Conservation (phyloP, 2,888 invertebrate genomes). For the Salpingus planirostris region DNA sequence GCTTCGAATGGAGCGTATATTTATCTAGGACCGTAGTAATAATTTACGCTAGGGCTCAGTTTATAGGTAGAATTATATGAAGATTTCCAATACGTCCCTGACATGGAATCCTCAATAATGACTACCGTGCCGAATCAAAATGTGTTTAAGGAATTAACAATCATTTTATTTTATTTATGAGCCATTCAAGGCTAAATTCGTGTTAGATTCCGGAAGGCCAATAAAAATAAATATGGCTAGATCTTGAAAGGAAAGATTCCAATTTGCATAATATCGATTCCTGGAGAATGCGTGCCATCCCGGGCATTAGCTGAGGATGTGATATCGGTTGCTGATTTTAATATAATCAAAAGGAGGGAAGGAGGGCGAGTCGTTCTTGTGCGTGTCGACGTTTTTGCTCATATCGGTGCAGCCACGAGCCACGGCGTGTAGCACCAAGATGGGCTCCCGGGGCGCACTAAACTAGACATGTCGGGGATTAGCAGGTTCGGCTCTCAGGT, state of each 20-base stretch:
- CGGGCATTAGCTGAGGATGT: no score
- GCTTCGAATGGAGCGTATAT: no score
- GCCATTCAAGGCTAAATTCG: no score
- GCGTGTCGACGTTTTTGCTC: conserved; percentile 19
- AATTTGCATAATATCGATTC: conserved; percentile 25
- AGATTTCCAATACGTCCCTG: no score
- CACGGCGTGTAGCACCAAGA: conserved; percentile 1
- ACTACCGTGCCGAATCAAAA: no score
- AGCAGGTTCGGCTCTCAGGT: conserved; percentile 9
- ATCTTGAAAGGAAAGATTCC: conserved; percentile 20
- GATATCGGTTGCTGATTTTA: conserved; percentile 21
- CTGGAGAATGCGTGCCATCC: conserved; percentile 20
- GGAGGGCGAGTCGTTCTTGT: conserved; percentile 17
- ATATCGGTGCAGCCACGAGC: conserved; percentile 17
- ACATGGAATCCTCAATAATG: no score
- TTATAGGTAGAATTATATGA: no score
- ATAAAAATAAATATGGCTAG: conserved; percentile 23
- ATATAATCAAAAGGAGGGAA: conserved; percentile 22
- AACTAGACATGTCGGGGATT: conserved; percentile 6
- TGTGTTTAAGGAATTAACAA: no score
- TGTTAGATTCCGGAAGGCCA: conserved; percentile 17
- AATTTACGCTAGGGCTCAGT: no score
- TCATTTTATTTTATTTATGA: no score
- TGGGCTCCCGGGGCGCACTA: not conserved
- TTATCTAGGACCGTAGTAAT: no score